Base-by-base conservation (phyloP, 2,888 invertebrate genomes). In the Melieria picta region DNA sequence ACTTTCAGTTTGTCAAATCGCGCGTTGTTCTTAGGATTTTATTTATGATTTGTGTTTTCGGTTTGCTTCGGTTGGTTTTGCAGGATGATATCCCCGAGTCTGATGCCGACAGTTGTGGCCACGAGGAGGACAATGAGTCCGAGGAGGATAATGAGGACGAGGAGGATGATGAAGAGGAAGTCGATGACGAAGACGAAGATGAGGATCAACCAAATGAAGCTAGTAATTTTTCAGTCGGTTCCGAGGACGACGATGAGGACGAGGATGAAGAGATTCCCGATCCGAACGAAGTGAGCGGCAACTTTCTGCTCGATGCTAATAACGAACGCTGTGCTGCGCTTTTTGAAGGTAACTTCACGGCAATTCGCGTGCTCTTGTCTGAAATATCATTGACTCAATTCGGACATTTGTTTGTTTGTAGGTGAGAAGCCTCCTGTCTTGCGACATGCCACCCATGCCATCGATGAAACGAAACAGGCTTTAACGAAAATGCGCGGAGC, bases 381-480 rank as follows among this genome's bases (percentile, higher is more conserved):
- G 13, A 11, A n/a, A 11, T 11, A 43, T 47, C 11, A 13, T 62
- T 62, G 45, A 30, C 30, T 30, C 30, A 30, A 30, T 30, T 2
- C 30, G 30, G 30, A 13, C 30, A 7, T 48, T 63, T 71, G 56
- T 68, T 56, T 57, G 74, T 30, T 50, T 82, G 87, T 85, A 42
- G 85, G 85, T 75, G 87, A 87, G 75, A 87, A 87, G 79, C 83
- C 86, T 42, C 87, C 87, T 45, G 87, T 86, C 65, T 79, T 87
- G 72, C 83, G 87, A 61, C 87, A 86, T 79, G 87, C 87, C 72
- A 87, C 96, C 82, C 96, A 96, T 89, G 97, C 98, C 78, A 91
- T 98, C 83, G 97, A 98, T 90, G 97, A 98, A 89, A 98, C 98
- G 72, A 97, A 97, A 76, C 97, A 97, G 80, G 97, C 97, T 71